Evolutionary conservation across 2,113 vertebrate species (phyloP), one percentile per base, ranked within the genome.

Genomic region (Lycaon pictus): DNA sequence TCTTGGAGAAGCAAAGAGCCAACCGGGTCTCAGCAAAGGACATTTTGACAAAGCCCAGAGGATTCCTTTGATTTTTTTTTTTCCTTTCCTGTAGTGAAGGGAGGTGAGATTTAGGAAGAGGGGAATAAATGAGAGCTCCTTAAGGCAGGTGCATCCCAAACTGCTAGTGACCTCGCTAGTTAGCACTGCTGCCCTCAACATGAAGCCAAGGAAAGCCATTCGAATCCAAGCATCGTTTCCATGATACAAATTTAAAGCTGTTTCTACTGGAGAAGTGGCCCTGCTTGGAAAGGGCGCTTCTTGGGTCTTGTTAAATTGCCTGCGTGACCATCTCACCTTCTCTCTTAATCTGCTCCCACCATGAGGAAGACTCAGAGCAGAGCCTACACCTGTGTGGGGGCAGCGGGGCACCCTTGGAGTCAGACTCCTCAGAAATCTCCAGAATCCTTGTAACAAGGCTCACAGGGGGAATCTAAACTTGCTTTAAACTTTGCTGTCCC

Each of bases 251-350:
- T 13, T 0, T 0, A 5, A 55, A 65, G 67, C 25, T 63, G 37
- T n/a, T 29, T 19, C 53, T 63, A 3, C 6, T 51, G 58, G 88
- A 29, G 37, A 67, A 58, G 63, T 15, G 22, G 62, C 74, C 67
- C 7, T 32, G 32, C n/a, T 32, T 19, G 23, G 4, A 32, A 79
- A 63, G 25, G 23, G 56, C 1, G 17, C 53, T 48, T 56, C 22
- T 3, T n/a, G 3, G 29, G 19, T 10, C 77, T 86, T 35, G n/a
- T 51, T 65, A 37, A 16, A 5, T 76, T 32, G n/a, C 25, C 55
- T 51, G 23, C 15, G 0, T 22, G 58, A 35, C 60, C 10, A 0
- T 6, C 16, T 15, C 1, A 13, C 55, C 65, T 85, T 51, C 0
- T 62, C 60, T 92, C 32, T 86, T 27, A 37, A 37, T 55, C 63